Evolutionary conservation across 2,888 invertebrate genomes (phyloP), one percentile per base, ranked within the genome.

Genomic region (Hofmannophila pseudospretella): DNA sequence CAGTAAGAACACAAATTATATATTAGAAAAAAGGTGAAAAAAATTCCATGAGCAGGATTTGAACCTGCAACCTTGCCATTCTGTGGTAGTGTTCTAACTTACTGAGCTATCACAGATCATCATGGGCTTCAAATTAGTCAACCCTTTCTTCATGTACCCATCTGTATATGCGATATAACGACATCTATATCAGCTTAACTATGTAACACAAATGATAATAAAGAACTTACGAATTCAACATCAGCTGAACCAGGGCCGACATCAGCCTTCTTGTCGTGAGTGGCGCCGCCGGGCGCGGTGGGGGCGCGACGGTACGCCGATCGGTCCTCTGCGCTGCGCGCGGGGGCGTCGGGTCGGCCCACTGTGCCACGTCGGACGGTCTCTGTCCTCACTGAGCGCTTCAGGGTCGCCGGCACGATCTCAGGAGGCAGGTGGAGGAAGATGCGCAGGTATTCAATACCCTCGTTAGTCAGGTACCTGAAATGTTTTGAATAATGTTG

Each of bases 401-500:
- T 99, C 51, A 99, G 89, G 1, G 99, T 99, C 1, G 98, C 94
- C 25, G 99, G 99, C 22, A 99, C 98, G 82, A 99, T 99, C 91
- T 99, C 99, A 47, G 98, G 94, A 5, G 99, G 99, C 67, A 99
- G 90, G 71, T 99, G 98, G 49, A 99, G 90, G 86, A 95, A 98
- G 67, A 94, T 94, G 51, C 99, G 90, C 51, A 99, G 88, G 80
- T 97, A 99, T 75, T 96, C 96, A 74, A 99, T 99, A 54, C 99
- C 99, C 67, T 98, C 97, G 75, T 99, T 99, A 50, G 98, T 99
- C 56, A 99, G 89, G 85, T 97, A 97, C 90, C 90, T 91, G 51
- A n/a, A 62, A 58, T 36, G 20, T 19, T 14, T 20, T 10, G 31
- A 31, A 22, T 4, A 19, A 19, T 4, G 19, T 19, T 19, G 5